Percentiles rank a stretch among this genome's conserved stretches.
These are phyloP conservation scores for Gobius niger DNA, from an alignment of 2,113 vertebrate species.

Conservation along the genomic window DNA sequence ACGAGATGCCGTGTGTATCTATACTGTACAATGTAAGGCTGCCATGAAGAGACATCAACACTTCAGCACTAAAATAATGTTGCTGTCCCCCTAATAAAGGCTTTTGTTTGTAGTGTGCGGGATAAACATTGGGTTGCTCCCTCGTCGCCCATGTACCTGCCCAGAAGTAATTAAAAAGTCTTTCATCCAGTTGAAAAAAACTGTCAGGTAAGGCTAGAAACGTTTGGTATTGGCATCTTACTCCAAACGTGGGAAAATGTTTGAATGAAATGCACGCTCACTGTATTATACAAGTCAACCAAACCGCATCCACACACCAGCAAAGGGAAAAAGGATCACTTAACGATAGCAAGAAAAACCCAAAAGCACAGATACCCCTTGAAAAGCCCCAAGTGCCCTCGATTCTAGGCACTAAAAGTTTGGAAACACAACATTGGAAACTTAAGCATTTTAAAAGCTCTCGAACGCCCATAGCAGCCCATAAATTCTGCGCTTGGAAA, in stretches of 20 bases:
- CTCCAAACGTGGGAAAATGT: neutral
- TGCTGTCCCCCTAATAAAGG: too few species aligned
- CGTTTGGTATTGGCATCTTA: neutral
- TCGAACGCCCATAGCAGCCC: neutral
- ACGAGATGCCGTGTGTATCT: too few species aligned
- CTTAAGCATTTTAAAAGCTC: conserved; percentile 42
- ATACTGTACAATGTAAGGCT: too few species aligned
- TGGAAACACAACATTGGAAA: conserved; percentile 1
- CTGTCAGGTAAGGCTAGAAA: too few species aligned
- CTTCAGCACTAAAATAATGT: too few species aligned
- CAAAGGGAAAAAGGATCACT: conserved; percentile 8
- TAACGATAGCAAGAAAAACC: neutral
- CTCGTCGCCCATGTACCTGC: too few species aligned
- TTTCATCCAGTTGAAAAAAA: too few species aligned
- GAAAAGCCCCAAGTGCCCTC: neutral
- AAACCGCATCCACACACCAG: neutral
- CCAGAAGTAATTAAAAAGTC: too few species aligned
- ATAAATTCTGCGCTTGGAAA: neutral
- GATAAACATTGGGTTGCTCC: too few species aligned
- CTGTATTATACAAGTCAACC: neutral
- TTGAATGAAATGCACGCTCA: neutral
- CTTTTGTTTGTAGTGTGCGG: too few species aligned
- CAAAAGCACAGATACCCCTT: neutral
- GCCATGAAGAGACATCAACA: too few species aligned
- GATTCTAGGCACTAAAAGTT: conserved; percentile 8